phyloP scores from a whole-genome alignment of 1,140 invertebrate genomes.

The Laupala kohalensis region DNA sequence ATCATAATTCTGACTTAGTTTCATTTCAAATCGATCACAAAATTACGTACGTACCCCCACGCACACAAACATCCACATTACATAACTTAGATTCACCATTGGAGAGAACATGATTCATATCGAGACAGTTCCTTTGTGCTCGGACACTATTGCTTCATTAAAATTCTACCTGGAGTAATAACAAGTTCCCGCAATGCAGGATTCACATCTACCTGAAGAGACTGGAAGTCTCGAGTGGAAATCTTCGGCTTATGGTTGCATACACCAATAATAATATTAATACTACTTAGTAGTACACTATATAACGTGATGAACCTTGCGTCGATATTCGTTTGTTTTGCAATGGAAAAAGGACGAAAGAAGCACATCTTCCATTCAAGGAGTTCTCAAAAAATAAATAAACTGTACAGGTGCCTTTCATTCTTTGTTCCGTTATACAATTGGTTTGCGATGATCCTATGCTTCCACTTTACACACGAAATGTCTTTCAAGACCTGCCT shows the following conservation, averaged over 20 bases:
- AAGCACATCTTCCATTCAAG: conserved; percentile 9
- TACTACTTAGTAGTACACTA: not conserved
- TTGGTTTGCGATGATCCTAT: not conserved
- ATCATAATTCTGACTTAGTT: conserved; percentile 15
- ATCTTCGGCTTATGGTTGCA: not conserved
- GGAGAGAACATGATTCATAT: not conserved
- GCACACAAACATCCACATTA: conserved; percentile 5
- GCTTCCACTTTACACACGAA: not conserved
- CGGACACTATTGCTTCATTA: not conserved
- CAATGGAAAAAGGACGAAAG: not conserved
- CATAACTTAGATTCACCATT: conserved; percentile 6
- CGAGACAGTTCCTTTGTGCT: not conserved
- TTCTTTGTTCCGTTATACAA: conserved; percentile 2
- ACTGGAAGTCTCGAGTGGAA: not conserved
- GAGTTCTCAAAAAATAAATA: conserved; percentile 10
- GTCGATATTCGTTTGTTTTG: not conserved
- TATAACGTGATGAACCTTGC: not conserved
- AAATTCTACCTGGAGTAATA: not conserved
- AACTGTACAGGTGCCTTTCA: conserved; percentile 9
- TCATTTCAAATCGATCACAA: conserved; percentile 14
- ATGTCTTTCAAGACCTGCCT: not conserved
- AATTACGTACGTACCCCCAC: conserved; percentile 9
- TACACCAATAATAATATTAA: not conserved
- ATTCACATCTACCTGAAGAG: not conserved
- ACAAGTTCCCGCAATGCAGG: not conserved